Conservation (phyloP, 2,113 vertebrate species). For the Prolemur simus region DNA sequence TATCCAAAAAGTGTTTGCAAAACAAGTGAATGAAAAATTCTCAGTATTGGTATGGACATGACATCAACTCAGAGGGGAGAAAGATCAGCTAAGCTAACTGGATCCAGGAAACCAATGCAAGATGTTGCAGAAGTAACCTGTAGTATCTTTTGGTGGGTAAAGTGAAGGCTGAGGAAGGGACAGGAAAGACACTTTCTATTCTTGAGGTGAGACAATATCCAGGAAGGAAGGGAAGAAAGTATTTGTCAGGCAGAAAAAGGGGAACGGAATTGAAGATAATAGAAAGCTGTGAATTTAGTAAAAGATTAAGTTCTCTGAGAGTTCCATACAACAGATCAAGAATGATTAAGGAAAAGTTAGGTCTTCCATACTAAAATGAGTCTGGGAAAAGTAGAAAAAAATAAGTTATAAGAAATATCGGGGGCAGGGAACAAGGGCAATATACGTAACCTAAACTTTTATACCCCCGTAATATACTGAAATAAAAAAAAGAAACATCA, state of each 20-base stretch:
- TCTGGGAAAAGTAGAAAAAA: constrained; percentile 25
- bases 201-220: not conserved
- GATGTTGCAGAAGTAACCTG: not conserved
- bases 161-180: not conserved
- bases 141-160: not conserved
- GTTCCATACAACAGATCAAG: not conserved
- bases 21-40: not conserved
- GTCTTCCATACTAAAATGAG: not conserved
- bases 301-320: constrained; percentile 14
- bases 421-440: no score
- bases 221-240: not conserved
- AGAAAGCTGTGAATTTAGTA: not conserved
- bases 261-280: not conserved
- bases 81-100: not conserved
- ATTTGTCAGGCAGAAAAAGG: constrained; percentile 18
- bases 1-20: constrained; percentile 5
- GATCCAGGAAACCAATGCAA: not conserved
- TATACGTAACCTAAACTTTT: no score
- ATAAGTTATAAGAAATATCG: constrained; percentile 8
- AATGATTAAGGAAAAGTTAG: not conserved
- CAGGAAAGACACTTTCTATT: not conserved
- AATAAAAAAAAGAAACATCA: not conserved
- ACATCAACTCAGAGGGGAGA: not conserved
- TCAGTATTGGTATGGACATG: not conserved
- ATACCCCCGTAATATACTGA: no score